These are phyloP conservation scores for Drosophila pseudotakahashii DNA, from an alignment of 2,888 invertebrate species.

Conservation along the genomic window DNA sequence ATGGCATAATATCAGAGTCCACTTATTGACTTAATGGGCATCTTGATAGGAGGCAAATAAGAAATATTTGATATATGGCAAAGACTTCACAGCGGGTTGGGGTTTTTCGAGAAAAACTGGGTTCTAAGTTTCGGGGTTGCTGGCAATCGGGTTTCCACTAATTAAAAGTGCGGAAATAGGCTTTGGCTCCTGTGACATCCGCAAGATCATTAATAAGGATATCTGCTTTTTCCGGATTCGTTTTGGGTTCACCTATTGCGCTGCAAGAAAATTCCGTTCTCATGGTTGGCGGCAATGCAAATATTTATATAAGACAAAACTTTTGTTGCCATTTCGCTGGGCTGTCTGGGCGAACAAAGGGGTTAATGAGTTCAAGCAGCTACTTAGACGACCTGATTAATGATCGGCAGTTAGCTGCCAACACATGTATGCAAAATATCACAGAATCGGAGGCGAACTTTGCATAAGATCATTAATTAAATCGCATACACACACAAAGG, in stretches of 20 bases:
- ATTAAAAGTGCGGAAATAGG: constrained; percentile 65
- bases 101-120: background rate
- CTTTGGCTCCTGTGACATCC: constrained; percentile 35
- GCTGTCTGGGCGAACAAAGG: constrained; percentile 78
- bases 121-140: constrained; percentile 10
- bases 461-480: constrained; percentile 82
- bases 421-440: constrained; percentile 60
- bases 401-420: constrained; percentile 56
- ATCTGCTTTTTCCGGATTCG: constrained; percentile 41
- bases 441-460: constrained; percentile 44
- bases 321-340: constrained; percentile 60
- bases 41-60: constrained; percentile 62
- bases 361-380: constrained; percentile 81
- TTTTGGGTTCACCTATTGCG: constrained; percentile 43
- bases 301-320: constrained; percentile 72
- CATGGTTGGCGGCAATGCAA: constrained; percentile 64
- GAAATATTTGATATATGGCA: constrained; percentile 57
- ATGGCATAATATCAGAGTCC: constrained; percentile 76
- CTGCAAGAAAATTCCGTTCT: constrained; percentile 31
- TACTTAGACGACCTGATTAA: constrained; percentile 75
- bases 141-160: constrained; percentile 57
- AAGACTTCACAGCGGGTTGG: constrained; percentile 52
- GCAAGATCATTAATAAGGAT: constrained; percentile 76
- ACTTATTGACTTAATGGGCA: constrained; percentile 75
- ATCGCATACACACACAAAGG: constrained; percentile 42